phyloP scores from a whole-genome alignment of 2,888 invertebrate genomes.

The Pediacus dermestoides region DNA sequence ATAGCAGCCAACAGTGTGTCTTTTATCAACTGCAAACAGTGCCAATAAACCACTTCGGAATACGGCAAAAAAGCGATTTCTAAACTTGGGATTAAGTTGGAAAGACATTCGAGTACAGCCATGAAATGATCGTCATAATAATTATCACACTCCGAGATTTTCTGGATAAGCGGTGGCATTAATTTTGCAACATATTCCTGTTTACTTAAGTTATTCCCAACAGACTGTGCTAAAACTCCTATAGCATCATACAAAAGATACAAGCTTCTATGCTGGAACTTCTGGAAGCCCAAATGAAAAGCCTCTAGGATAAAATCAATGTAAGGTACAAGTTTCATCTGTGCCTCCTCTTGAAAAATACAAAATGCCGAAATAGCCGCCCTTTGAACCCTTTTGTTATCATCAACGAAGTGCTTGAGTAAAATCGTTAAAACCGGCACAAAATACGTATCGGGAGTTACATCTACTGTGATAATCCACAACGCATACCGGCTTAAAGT shows the following conservation, averaged over 20 bases:
- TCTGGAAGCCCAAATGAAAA: conserved; percentile 68
- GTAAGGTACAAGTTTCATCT: conserved; percentile 68
- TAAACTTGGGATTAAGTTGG: conserved; percentile 71
- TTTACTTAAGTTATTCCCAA: conserved; percentile 66
- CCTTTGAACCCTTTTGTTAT: conserved; percentile 73
- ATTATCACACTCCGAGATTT: conserved; percentile 68
- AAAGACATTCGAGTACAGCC: conserved; percentile 70
- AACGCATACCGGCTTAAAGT: conserved; percentile 70
- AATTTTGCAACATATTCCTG: conserved; percentile 64
- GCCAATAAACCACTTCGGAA: conserved; percentile 65
- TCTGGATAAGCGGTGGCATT: conserved; percentile 70
- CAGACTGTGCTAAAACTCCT: conserved; percentile 70
- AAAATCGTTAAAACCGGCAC: conserved; percentile 69
- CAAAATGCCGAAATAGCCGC: conserved; percentile 78
- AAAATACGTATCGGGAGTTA: conserved; percentile 58
- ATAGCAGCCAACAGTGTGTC: conserved; percentile 64
- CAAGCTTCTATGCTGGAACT: conserved; percentile 66
- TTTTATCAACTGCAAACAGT: conserved; percentile 66
- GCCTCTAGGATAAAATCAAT: conserved; percentile 67
- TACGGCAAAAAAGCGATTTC: conserved; percentile 71
- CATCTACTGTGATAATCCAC: conserved; percentile 67
- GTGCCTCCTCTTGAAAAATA: conserved; percentile 73
- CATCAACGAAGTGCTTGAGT: conserved; percentile 65
- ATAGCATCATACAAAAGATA: conserved; percentile 74
- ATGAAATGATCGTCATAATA: conserved; percentile 68